Evolutionary conservation across 2,113 vertebrate species (phyloP).

Genomic region (Barbus barbus): DNA sequence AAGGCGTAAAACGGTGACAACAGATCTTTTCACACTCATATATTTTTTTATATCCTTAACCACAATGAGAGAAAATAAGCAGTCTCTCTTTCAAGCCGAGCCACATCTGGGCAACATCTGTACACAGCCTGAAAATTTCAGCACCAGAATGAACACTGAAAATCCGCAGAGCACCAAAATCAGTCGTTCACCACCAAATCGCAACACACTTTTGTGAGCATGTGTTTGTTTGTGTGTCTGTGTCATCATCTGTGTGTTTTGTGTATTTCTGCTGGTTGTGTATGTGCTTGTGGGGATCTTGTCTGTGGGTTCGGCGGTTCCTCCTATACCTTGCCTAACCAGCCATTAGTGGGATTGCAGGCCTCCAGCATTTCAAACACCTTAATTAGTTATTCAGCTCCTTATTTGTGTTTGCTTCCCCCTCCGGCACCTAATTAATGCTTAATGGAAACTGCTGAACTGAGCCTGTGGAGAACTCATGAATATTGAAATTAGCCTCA

Average conservation of each 20-base stretch:
- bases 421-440: conserved; percentile 99
- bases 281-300: conserved; percentile 28
- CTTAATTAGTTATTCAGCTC: conserved; percentile 95
- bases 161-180: not conserved
- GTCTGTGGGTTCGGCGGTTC: conserved; percentile 11
- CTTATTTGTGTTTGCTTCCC: conserved; percentile 93
- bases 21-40: not conserved
- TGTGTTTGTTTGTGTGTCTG: conserved; percentile 11
- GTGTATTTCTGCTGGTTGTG: conserved; percentile 41
- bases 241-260: conserved; percentile 5
- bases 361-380: conserved; percentile 75
- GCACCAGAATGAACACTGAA: not conserved
- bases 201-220: not conserved
- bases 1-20: not conserved
- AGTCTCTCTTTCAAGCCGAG: not conserved
- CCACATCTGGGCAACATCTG: conserved; percentile 64
- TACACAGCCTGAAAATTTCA: conserved; percentile 19
- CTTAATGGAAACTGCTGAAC: conserved; percentile 95
- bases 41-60: not conserved
- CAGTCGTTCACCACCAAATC: conserved; percentile 14
- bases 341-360: conserved; percentile 61
- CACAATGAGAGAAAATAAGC: conserved; percentile 1
- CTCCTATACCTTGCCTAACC: conserved; percentile 53
- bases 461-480: conserved; percentile 97
- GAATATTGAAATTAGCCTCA: conserved; percentile 98